Base-by-base conservation (phyloP, 2,113 vertebrate species). In the Muntiacus reevesi region DNA sequence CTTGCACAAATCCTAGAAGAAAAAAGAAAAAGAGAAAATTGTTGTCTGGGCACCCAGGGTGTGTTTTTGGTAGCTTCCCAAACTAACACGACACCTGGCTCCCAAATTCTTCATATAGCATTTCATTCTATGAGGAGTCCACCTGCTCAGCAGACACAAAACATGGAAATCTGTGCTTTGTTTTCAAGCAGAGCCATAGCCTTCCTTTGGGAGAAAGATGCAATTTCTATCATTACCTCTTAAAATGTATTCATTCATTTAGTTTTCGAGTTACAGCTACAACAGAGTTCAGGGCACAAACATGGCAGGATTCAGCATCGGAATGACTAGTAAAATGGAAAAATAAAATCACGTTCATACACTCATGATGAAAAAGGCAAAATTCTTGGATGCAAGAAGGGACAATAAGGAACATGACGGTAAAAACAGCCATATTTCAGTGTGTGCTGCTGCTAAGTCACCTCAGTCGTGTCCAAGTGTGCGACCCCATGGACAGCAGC, bases 1-100 rank as follows among this genome's bases (percentile, higher is more conserved):
- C 79, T 98, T 99, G 97, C 3, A 99, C 97, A 93, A 99, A 98
- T 4, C 99, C 99, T 99, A 98, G 19, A 52, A 57, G 47, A 25
- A 97, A 50, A 64, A 55, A 76, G 71, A 76, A 76, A 43, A 76
- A 43, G 3, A 76, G 36, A 43, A 27, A 76, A 43, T 40, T 43
- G 71, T 43, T 43, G 74, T 87, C 43, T 79, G 15, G 17, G n/a
- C 2, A 23, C 7, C 27, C 43, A 25, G 11, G 30, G 11, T 60
- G 5, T 83, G 62, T 36, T 52, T 6, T 54, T 17, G 15, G 47
- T 43, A 43, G 10, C 67, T 57, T 43, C 82, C 21, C 78, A 50
- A 9, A 60, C 9, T 33, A 59, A 28, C 11, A 50, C 3, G 30
- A 83, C 7, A 81, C 40, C 43, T 57, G 89, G n/a, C 17, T 89